Percentiles rank a stretch among this genome's conserved stretches.
Evolutionary conservation across 2,888 invertebrate genomes (phyloP).

Genomic region (Pollenia griseotomentosa): DNA sequence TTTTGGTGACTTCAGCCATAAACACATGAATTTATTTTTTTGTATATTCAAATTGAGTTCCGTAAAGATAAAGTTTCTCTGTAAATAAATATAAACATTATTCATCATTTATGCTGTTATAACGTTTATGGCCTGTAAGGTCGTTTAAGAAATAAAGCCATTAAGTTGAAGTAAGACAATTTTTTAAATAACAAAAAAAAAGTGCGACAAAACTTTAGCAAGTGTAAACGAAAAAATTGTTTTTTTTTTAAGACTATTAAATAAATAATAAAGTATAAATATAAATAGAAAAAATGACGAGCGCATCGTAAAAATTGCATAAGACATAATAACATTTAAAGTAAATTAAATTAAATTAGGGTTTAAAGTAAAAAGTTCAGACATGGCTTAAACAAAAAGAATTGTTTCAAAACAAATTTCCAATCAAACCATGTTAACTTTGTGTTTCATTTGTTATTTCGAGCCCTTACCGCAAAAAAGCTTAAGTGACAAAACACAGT

Average conservation of each 20-base stretch:
- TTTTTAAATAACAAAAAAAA: slow-evolving; percentile 9
- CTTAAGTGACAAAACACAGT: too few species aligned
- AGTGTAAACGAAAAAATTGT: neutral
- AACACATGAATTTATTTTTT: slow-evolving; percentile 14
- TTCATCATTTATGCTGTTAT: slow-evolving; percentile 2
- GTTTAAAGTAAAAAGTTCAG: too few species aligned
- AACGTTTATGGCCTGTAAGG: slow-evolving; percentile 1
- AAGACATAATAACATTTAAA: too few species aligned
- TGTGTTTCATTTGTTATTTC: too few species aligned
- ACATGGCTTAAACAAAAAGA: too few species aligned
- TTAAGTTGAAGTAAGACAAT: slow-evolving; percentile 3
- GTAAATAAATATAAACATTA: slow-evolving; percentile 5
- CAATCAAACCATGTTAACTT: too few species aligned
- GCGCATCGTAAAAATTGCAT: too few species aligned
- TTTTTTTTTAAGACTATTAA: neutral
- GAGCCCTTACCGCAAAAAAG: too few species aligned
- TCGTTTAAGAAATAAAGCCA: slow-evolving; percentile 2
- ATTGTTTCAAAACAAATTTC: too few species aligned
- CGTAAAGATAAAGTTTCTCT: slow-evolving; percentile 16
- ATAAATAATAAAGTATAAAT: too few species aligned
- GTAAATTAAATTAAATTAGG: too few species aligned
- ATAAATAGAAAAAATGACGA: too few species aligned
- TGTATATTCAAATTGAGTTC: slow-evolving; percentile 12
- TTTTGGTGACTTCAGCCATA: slow-evolving; percentile 16
- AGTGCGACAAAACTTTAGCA: neutral